phyloP scores from a whole-genome alignment of 1,140 invertebrate genomes.

The Nilaparvata lugens region DNA sequence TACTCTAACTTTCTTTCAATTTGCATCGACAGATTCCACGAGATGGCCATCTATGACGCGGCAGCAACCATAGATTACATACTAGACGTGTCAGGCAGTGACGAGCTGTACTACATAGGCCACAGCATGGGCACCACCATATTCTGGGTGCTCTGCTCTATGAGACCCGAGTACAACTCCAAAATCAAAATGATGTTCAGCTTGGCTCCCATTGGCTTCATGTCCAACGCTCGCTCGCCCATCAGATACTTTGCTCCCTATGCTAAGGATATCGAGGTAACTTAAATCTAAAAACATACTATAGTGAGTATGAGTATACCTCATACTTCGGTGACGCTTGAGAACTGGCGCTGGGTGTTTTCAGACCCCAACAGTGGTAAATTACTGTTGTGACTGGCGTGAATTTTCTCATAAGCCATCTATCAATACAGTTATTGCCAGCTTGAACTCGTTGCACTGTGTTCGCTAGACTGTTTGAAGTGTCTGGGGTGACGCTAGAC shows the following conservation, averaged over 20 bases:
- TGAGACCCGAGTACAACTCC: conserved; percentile 50
- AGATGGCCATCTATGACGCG: conserved; percentile 53
- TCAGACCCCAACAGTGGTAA: too few relatives aligned
- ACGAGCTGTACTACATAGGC: conserved; percentile 52
- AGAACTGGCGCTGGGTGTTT: background rate
- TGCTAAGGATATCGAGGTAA: conserved; percentile 44
- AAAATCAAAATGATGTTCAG: conserved; percentile 52
- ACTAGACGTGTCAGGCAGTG: conserved; percentile 39
- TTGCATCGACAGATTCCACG: conserved; percentile 41
- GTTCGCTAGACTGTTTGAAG: too few relatives aligned
- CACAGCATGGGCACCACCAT: conserved; percentile 60
- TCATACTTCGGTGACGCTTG: background rate
- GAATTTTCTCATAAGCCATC: too few relatives aligned
- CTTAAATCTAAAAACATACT: too few relatives aligned
- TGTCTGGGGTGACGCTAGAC: too few relatives aligned
- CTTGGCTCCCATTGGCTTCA: conserved; percentile 65
- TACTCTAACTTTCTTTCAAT: background rate
- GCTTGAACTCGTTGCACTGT: too few relatives aligned
- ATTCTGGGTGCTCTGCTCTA: conserved; percentile 50
- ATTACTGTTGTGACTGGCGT: too few relatives aligned
- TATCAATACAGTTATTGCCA: too few relatives aligned
- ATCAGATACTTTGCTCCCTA: conserved; percentile 48
- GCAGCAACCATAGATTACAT: conserved; percentile 53
- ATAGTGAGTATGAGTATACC: too few relatives aligned
- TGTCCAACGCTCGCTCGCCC: conserved; percentile 59